These are phyloP conservation scores for Stenotaenia linearis DNA, from an alignment of 2,888 invertebrate genomes.

Conservation along the genomic window DNA sequence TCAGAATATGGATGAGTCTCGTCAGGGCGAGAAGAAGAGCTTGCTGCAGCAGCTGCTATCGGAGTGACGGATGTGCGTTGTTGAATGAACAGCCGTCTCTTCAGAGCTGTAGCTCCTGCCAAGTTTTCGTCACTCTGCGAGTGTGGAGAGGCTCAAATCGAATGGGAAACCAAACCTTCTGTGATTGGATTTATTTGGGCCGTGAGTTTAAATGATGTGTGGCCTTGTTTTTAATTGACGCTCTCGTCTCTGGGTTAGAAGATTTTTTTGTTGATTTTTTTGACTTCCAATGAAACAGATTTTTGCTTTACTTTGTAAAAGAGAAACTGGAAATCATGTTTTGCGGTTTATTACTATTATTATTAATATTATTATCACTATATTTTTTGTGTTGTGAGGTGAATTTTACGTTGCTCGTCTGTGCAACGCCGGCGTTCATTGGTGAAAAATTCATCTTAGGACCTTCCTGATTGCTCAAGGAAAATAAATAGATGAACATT, in stretches of 20 bases:
- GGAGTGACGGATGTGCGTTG: slow-evolving; percentile 56
- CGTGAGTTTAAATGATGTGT: not conserved
- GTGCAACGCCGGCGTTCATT: not conserved
- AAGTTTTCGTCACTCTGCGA: not conserved
- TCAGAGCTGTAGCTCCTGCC: not conserved
- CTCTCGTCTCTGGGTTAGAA: not conserved
- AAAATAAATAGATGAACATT: not conserved
- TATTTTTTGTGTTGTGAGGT: not conserved
- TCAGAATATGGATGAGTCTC: slow-evolving; percentile 69
- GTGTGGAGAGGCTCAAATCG: not conserved
- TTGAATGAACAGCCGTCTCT: not conserved
- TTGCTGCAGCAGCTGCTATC: slow-evolving; percentile 79
- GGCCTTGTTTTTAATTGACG: not conserved
- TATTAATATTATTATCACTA: too few species aligned
- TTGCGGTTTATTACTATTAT: not conserved
- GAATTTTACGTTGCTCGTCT: not conserved
- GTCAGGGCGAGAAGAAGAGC: slow-evolving; percentile 72
- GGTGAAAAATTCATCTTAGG: not conserved
- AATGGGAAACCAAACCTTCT: not conserved
- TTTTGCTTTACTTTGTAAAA: not conserved
- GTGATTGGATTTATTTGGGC: slow-evolving; percentile 1
- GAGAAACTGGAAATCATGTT: not conserved
- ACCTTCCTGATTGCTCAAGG: slow-evolving; percentile 28
- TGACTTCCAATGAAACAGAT: not conserved
- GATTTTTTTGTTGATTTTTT: not conserved